These are phyloP conservation scores for Apoderus coryli DNA, from an alignment of 2,888 invertebrate genomes.

Conservation along the genomic window DNA sequence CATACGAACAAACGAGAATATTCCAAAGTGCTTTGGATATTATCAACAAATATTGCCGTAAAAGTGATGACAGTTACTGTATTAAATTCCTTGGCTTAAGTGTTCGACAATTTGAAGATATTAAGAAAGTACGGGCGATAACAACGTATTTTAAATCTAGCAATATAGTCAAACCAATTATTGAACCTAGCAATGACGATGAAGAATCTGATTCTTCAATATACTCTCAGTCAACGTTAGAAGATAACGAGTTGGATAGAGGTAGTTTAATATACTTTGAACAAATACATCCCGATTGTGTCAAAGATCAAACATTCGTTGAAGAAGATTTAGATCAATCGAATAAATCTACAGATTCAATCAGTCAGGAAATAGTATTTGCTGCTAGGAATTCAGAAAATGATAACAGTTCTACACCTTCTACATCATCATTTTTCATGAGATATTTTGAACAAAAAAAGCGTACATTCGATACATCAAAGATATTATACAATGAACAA, in stretches of 20 bases:
- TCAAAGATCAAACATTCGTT: conserved; percentile 10
- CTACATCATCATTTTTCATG: conserved; percentile 22
- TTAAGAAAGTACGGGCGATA: conserved; percentile 34
- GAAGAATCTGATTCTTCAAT: conserved; percentile 9
- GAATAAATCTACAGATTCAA: conserved; percentile 16
- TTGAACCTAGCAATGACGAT: neutral
- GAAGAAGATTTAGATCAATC: conserved; percentile 1
- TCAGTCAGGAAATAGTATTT: conserved; percentile 13
- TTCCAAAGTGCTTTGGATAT: conserved; percentile 49
- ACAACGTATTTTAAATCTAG: conserved; percentile 21
- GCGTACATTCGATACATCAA: conserved; percentile 25
- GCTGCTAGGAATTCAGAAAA: neutral
- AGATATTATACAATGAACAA: conserved; percentile 12
- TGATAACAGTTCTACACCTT: conserved; percentile 10
- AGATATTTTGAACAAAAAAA: conserved; percentile 19
- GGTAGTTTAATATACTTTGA: conserved; percentile 16
- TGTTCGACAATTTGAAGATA: conserved; percentile 61
- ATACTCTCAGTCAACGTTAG: conserved; percentile 15
- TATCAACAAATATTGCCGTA: conserved; percentile 39
- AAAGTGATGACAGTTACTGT: conserved; percentile 30
- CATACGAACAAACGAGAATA: conserved; percentile 52
- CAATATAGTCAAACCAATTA: neutral
- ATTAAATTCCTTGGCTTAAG: conserved; percentile 62
- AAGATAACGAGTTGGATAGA: conserved; percentile 9
- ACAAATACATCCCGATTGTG: conserved; percentile 12